These are phyloP conservation scores for Tribolium castaneum DNA, from an alignment of 1,140 invertebrate species.

Conservation along the genomic window DNA sequence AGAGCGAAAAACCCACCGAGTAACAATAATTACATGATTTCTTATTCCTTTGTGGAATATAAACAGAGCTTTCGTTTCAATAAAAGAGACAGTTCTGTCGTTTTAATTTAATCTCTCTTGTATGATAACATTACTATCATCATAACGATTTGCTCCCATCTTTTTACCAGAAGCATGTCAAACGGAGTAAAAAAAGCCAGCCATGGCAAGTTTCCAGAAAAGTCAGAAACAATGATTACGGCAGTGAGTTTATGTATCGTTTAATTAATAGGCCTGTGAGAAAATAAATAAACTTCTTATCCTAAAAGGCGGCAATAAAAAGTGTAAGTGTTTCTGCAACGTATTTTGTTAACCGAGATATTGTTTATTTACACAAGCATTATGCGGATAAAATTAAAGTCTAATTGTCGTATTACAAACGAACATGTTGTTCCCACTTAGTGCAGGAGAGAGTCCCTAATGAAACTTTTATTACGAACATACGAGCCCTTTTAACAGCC, in stretches of 20 bases:
- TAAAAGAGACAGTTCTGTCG: slow-evolving; percentile 13
- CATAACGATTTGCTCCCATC: slow-evolving; percentile 17
- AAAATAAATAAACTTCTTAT: slow-evolving; percentile 18
- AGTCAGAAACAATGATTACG: slow-evolving; percentile 32
- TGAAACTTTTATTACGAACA: slow-evolving; percentile 25
- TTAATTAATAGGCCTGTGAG: slow-evolving; percentile 22
- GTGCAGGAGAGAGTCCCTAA: neutral
- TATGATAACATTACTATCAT: slow-evolving; percentile 23
- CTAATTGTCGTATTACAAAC: slow-evolving; percentile 19
- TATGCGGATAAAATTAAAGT: slow-evolving; percentile 12
- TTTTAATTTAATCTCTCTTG: slow-evolving; percentile 30
- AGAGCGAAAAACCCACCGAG: neutral
- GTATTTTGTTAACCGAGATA: neutral
- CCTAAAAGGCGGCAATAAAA: slow-evolving; percentile 10
- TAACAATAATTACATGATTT: slow-evolving; percentile 29
- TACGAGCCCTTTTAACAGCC: neutral
- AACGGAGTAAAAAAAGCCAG: slow-evolving; percentile 1
- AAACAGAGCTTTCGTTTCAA: slow-evolving; percentile 32
- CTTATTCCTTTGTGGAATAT: slow-evolving; percentile 31
- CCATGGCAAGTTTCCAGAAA: slow-evolving; percentile 18
- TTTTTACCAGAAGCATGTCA: neutral
- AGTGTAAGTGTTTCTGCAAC: neutral
- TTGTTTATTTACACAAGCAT: slow-evolving; percentile 7
- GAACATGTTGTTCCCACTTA: slow-evolving; percentile 17
- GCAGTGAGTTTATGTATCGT: slow-evolving; percentile 5